These are phyloP conservation scores for Rhabdomys pumilio DNA, from an alignment of 2,797 vertebrate genomes.

Conservation along the genomic window DNA sequence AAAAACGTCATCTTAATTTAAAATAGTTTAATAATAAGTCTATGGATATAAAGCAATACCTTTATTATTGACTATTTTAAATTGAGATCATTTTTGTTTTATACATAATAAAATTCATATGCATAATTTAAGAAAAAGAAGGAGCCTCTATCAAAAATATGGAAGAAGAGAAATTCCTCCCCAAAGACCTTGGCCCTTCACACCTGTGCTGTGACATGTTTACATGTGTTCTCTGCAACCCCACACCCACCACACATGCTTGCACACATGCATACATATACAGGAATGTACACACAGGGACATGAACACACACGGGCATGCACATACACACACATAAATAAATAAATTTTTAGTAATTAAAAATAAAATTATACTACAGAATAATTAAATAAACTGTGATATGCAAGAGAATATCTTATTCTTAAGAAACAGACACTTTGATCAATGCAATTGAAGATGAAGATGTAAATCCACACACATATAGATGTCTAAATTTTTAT, in stretches of 20 bases:
- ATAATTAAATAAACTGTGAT: not conserved
- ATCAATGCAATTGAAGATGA: not conserved
- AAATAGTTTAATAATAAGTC: constrained; percentile 33
- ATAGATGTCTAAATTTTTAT: not conserved
- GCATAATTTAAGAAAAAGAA: not conserved
- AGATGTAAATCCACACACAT: not conserved
- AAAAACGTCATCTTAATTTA: constrained; percentile 13
- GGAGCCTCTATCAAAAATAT: not conserved
- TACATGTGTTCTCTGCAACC: not conserved
- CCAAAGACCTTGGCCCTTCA: not conserved
- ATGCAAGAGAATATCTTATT: not conserved
- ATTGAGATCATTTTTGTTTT: not conserved
- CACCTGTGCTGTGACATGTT: not conserved
- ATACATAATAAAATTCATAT: not conserved
- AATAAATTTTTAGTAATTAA: not conserved
- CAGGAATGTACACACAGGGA: not conserved
- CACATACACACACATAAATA: not conserved
- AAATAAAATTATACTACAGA: not conserved
- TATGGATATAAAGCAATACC: not conserved
- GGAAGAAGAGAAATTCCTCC: not conserved
- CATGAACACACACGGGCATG: not conserved
- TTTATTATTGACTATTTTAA: not conserved
- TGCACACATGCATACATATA: not conserved
- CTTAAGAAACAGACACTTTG: not conserved
- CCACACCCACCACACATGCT: not conserved